Conservation (phyloP, 35 echinoderm and acorn worm species). For the Chiridota heheva region DNA sequence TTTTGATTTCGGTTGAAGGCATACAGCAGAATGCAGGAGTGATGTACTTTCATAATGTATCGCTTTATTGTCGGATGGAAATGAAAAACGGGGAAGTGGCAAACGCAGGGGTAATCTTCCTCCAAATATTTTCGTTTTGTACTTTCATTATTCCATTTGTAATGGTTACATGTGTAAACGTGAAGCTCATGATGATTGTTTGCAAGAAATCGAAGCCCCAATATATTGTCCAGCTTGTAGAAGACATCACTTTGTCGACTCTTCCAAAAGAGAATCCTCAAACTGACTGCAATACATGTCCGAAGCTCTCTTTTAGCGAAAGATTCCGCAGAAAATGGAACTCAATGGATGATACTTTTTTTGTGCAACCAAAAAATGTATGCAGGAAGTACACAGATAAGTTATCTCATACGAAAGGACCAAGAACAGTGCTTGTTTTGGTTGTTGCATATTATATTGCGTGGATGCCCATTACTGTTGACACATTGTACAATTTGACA, state of each 20-base stretch:
- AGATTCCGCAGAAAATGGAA: no score
- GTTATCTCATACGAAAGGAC: slow-evolving; percentile 37
- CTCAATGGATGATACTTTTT: no score
- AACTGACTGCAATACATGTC: not conserved
- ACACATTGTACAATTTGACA: no score
- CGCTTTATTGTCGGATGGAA: slow-evolving; percentile 29
- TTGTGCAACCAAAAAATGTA: slow-evolving; percentile 19
- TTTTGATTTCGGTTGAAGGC: no score
- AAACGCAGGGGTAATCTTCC: slow-evolving; percentile 18
- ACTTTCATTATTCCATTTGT: slow-evolving; percentile 31
- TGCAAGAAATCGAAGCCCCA: slow-evolving; percentile 19
- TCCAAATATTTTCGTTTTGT: slow-evolving; percentile 25
- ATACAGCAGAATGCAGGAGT: no score
- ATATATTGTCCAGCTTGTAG: not conserved
- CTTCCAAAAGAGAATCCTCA: no score
- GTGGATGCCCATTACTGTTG: slow-evolving; percentile 30
- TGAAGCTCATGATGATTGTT: slow-evolving; percentile 21
- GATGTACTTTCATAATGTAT: slow-evolving; percentile 31
- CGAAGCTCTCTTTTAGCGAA: no score
- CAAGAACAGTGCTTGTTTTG: slow-evolving; percentile 25
- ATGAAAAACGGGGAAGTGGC: no score
- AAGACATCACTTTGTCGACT: not conserved
- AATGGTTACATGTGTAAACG: slow-evolving; percentile 31
- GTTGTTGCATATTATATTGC: slow-evolving; percentile 34
- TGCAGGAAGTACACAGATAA: not conserved